Base-by-base conservation (phyloP, 2,113 vertebrate genomes). In the Ifrita kowaldi region DNA sequence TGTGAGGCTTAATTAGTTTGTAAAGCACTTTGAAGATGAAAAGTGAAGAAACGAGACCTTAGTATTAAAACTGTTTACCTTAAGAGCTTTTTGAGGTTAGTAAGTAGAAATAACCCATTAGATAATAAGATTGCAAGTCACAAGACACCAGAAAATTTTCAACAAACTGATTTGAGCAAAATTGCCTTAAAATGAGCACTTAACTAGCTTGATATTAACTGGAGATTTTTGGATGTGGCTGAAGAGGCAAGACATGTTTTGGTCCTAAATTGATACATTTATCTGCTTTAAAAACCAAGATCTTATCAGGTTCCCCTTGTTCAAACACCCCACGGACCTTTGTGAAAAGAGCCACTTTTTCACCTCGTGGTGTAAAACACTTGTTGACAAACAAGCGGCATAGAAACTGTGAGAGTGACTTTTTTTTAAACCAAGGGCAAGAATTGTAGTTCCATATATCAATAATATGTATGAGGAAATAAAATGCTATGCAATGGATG, bases 1-100 rank as follows among this genome's bases (percentile, higher is more conserved):
- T 92, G 67, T 90, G 90, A 96, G 53, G 44, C 68, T 92, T 96
- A 93, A 94, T 96, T 96, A 93, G 84, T 89, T 94, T 89, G 89
- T 79, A 92, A 92, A 92, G 87, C 78, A 93, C 92, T 96, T 91
- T 55, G 81, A 93, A 96, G 89, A 92, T 87, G 52, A 90, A 88
- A 96, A 87, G 71, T 89, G 90, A 35, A 84, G 81, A 91, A 95
- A 80, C 39, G 86, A 92, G 71, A 75, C 57, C 47, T 76, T 75
- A 89, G 77, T 76, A 95, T 84, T 95, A 86, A 95, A 95, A 91
- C 63, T 90, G 75, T 96, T 97, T 90, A 86, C 76, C 49, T 90
- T 90, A 87, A 95, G 88, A 87, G 65, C 86, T 89, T 87, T 94
- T 74, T 86, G 47, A 94, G 63, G 75, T 70, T 94, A 73, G 30